A percentile compares a stretch with the other conserved stretches of the same genome.
Conservation (phyloP, 2,888 invertebrate species). For the Dasypolia templi region DNA sequence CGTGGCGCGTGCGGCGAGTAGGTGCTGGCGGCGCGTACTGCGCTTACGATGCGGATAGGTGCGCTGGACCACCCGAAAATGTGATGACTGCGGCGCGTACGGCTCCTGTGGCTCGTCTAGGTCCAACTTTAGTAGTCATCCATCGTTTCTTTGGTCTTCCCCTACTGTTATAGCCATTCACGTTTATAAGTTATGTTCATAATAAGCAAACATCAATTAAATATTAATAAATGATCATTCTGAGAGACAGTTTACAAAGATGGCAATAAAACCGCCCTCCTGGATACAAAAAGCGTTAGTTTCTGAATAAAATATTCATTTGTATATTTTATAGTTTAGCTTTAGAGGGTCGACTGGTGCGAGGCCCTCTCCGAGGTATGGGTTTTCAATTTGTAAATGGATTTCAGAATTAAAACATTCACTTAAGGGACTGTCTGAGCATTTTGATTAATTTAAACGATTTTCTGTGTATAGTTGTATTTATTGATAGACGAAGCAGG, state of each 20-base stretch:
- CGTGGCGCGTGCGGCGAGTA: no score
- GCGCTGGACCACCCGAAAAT: no score
- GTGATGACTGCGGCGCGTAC: no score
- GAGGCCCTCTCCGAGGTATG: slow-evolving; percentile 62
- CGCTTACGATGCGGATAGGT: no score
- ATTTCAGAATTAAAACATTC: slow-evolving; percentile 84
- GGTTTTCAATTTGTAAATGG: slow-evolving; percentile 83
- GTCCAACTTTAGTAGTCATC: no score
- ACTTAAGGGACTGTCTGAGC: slow-evolving; percentile 75
- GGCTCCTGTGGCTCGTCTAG: no score
- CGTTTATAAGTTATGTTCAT: no score
- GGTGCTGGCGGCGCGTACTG: no score
- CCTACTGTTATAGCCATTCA: no score
- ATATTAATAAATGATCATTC: slow-evolving; percentile 20
- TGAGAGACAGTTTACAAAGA: slow-evolving; percentile 14
- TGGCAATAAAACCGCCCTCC: slow-evolving; percentile 50
- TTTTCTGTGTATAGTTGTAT: slow-evolving; percentile 30
- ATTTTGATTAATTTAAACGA: slow-evolving; percentile 70
- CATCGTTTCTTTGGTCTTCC: no score
- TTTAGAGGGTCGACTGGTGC: slow-evolving; percentile 44
- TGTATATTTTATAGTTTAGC: slow-evolving; percentile 73
- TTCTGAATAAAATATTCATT: slow-evolving; percentile 74
- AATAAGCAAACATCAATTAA: slow-evolving; percentile 18
- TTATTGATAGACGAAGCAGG: neutral
- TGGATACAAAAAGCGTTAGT: slow-evolving; percentile 61